Percentiles rank a stretch among this genome's conserved stretches.
phyloP scores from a whole-genome alignment of 2,888 invertebrate genomes.

The Diarsia mendica region DNA sequence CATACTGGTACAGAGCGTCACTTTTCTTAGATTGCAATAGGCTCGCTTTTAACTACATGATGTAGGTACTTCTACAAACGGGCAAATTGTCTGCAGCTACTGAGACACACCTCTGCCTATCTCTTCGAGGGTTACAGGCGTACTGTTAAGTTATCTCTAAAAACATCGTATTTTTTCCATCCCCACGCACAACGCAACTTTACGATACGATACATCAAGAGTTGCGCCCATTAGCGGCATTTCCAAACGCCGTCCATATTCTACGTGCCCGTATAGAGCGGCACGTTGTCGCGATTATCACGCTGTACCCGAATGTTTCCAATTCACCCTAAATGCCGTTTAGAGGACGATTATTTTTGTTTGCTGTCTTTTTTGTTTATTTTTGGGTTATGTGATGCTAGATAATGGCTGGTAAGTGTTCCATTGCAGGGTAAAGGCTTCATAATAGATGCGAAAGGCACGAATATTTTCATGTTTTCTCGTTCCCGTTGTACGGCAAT shows the following conservation, averaged over 20 bases:
- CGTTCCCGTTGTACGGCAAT: neutral
- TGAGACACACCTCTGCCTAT: too few species aligned
- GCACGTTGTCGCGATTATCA: conserved; percentile 77
- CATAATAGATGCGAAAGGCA: neutral
- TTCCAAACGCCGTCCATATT: conserved; percentile 75
- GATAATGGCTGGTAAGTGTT: neutral
- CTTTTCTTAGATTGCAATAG: conserved; percentile 25
- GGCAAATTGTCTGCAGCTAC: too few species aligned
- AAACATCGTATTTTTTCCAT: neutral
- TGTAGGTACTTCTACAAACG: too few species aligned
- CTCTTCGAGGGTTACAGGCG: neutral
- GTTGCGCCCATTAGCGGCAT: conserved; percentile 71
- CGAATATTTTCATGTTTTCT: neutral
- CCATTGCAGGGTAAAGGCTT: neutral
- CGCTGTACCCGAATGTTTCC: conserved; percentile 61
- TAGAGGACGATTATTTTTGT: conserved; percentile 60
- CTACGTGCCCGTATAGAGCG: conserved; percentile 77
- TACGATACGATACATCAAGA: conserved; percentile 62
- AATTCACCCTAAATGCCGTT: conserved; percentile 60
- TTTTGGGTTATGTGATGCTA: conserved; percentile 21
- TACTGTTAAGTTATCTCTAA: neutral
- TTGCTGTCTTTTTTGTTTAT: conserved; percentile 34
- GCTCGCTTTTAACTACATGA: too few species aligned
- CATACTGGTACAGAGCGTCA: conserved; percentile 76
- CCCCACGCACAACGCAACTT: conserved; percentile 27